Evolutionary conservation across 2,113 vertebrate species (phyloP).

Genomic region (Procavia capensis): DNA sequence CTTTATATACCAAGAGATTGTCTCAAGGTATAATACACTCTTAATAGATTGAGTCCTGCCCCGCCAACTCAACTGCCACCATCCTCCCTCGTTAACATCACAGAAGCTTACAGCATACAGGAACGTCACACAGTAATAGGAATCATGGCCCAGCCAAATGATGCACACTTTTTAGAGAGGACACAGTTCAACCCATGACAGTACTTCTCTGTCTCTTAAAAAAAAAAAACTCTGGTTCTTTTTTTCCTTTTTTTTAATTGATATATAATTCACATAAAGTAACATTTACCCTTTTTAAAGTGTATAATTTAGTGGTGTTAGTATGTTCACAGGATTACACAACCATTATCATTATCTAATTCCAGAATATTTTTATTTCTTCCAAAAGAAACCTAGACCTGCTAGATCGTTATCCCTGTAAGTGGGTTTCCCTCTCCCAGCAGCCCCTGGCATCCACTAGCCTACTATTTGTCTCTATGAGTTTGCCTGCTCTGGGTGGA

Average conservation of each 20-base stretch:
- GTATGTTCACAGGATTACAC: neutral
- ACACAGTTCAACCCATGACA: too few species aligned
- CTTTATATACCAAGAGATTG: too few species aligned
- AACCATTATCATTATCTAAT: neutral
- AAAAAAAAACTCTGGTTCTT: neutral
- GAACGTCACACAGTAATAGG: too few species aligned
- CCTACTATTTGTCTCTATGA: neutral
- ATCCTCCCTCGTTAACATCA: too few species aligned
- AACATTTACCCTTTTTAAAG: slow-evolving; percentile 45
- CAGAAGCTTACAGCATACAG: too few species aligned
- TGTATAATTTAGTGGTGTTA: neutral
- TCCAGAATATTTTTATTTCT: slow-evolving; percentile 11
- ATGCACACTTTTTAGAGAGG: too few species aligned
- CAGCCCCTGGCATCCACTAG: neutral
- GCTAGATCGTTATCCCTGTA: neutral
- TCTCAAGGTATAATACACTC: too few species aligned
- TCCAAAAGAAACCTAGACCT: neutral
- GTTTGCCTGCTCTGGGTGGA: slow-evolving; percentile 2
- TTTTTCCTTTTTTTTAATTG: neutral
- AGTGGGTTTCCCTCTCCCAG: neutral
- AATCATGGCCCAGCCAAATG: too few species aligned
- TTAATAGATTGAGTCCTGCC: too few species aligned
- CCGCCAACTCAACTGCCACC: too few species aligned
- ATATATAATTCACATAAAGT: neutral
- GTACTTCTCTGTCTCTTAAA: too few species aligned